Evolutionary conservation across 2,888 invertebrate genomes (phyloP).

Genomic region (Machimus atricapillus): DNA sequence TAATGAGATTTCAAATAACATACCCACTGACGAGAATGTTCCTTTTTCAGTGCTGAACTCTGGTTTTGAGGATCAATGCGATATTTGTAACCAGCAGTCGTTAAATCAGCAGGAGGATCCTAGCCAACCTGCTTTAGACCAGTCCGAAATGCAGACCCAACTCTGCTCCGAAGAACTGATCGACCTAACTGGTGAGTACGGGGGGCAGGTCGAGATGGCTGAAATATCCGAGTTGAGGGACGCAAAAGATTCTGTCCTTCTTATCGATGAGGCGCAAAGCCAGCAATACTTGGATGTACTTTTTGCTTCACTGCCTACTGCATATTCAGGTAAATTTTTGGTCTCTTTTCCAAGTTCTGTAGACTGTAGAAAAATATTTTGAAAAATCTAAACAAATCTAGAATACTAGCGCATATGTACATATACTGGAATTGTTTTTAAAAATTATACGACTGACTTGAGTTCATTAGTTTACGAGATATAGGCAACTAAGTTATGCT

Average conservation of each 20-base stretch:
- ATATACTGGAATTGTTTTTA: too few species aligned
- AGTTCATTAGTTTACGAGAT: too few species aligned
- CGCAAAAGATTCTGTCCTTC: not conserved
- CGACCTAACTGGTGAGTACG: not conserved
- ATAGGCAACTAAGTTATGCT: too few species aligned
- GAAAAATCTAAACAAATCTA: too few species aligned
- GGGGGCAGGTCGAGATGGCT: not conserved
- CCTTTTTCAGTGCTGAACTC: not conserved
- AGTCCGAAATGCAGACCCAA: not conserved
- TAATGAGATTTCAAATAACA: not conserved
- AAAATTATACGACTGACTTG: too few species aligned
- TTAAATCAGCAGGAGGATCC: not conserved
- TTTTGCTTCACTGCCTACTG: conserved; percentile 14
- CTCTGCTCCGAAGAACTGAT: not conserved
- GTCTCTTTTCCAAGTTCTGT: too few species aligned
- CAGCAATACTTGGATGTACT: conserved; percentile 36
- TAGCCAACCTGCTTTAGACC: not conserved
- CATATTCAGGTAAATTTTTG: conserved; percentile 25
- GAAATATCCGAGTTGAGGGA: conserved; percentile 1
- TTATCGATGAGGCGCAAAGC: conserved; percentile 20
- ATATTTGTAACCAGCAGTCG: not conserved
- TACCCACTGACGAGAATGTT: not conserved
- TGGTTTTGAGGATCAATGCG: not conserved
- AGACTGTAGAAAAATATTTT: too few species aligned
- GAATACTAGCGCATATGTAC: too few species aligned